Evolutionary conservation across 1,140 invertebrate genomes (phyloP), one percentile per base, ranked within the genome.

Genomic region (Telenomus remus): DNA sequence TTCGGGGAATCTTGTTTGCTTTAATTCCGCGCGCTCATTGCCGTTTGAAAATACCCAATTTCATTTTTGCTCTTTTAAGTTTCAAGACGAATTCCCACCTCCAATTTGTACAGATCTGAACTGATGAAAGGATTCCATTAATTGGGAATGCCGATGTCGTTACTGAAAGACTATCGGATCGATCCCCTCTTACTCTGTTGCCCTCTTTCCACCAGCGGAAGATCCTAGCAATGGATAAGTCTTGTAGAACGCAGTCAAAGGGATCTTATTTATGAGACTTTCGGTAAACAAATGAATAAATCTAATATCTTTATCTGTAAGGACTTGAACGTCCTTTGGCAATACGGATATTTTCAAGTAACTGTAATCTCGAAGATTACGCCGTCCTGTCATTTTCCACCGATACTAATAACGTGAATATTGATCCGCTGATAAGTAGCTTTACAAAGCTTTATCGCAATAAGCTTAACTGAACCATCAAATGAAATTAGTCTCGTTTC

Each of bases 281-380:
- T 88, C 80, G 84, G 86, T 82, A 88, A 87, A 87, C 86, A 88
- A 86, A 87, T 87, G 86, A 86, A 86, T 88, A 86, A 87, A 86
- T 86, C 84, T 87, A 87, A 87, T 87, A 87, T 76, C 73, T 79
- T 66, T 73, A 79, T 76, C 63, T 73, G 65, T 15, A 42, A 51
- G 51, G 15, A 61, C 61, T 74, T 71, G 35, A 79, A 72, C 55
- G 55, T 76, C 59, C 64, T 66, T 73, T 76, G 48, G 68, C 34
- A 54, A 72, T 64, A 57, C 64, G 34, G 43, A 65, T 65, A 64
- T 72, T 63, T 48, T 42, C 49, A 53, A 59, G 43, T 44, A 53
- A 77, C 47, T 46, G 49, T 73, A 78, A 78, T 78, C 70, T 59
- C 47, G 16, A 73, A 70, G 65, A 74, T 77, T 68, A 72, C 44